Base-by-base conservation (phyloP, 2,113 vertebrate genomes). In the Megalops atlanticus region DNA sequence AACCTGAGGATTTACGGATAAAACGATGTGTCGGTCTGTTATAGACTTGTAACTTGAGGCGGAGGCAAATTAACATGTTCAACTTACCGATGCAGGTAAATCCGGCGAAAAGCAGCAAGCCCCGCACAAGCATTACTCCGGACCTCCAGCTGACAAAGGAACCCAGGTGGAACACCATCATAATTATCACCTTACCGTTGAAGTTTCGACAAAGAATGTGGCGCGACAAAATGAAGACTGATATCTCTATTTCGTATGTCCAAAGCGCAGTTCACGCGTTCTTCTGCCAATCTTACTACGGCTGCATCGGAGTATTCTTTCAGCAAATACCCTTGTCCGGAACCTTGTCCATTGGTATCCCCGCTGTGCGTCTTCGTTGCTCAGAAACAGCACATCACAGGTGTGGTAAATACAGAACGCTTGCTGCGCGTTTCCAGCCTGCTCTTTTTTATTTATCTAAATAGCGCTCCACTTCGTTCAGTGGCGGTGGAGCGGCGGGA, bases 11-110 rank as follows among this genome's bases (percentile, higher is more conserved):
- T 38, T 38, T 71, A 71, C 69, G 21, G 15, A 49, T 49, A 45
- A 11, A 58, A 24, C 24, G 24, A 58, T 24, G 24, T n/a, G 8
- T 58, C 5, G 54, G 54, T 21, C 54, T 58, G 5, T 16, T 18
- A 71, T 38, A 16, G 69, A 71, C 11, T 15, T 31, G 39, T 27
- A 73, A 74, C 41, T 35, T 39, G 43, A 58, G 52, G 38, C 80
- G 31, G 49, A 47, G 77, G 69, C 83, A 38, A 69, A 75, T 64
- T 64, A 64, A 64, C 58, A 64, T 64, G 58, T 64, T 31, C 31
- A 88, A 94, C 94, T 94, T 88, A 95, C 94, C 92, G 72, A 85
- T 85, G 91, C 89, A 93, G 91, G 91, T 90, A 89, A 94, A 92
- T 80, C 88, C 87, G 52, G 83, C 76, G 27, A 87, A 71, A 83